Conservation (phyloP, 2,113 vertebrate species). For the Notechis scutatus region DNA sequence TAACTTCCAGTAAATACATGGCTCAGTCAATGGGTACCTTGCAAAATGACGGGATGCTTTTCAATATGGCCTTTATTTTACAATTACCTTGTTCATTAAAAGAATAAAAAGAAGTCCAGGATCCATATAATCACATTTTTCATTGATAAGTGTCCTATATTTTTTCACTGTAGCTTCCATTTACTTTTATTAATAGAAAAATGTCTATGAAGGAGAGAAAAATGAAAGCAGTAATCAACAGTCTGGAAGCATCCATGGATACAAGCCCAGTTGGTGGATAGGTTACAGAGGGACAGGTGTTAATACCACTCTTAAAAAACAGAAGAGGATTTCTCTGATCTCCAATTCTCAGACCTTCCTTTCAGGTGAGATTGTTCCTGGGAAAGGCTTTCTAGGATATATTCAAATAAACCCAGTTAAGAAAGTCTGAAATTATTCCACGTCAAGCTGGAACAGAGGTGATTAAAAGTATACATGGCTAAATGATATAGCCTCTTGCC, state of each 20-base stretch:
- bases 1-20: not conserved
- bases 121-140: not conserved
- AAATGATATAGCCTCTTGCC: not conserved
- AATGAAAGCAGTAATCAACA: not conserved
- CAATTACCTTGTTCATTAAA: not conserved
- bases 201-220: not conserved
- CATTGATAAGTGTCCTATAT: not conserved
- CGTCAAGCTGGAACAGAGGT: not conserved
- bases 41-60: not conserved
- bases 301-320: not conserved
- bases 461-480: conserved; percentile 2
- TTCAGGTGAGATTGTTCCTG: not conserved
- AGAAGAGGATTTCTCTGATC: not conserved
- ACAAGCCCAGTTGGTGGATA: not conserved
- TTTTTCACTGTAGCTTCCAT: not conserved
- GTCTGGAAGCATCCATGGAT: not conserved
- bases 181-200: not conserved
- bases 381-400: not conserved
- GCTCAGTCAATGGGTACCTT: conserved; percentile 13
- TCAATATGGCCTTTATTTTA: not conserved
- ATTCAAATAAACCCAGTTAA: not conserved
- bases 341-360: not conserved
- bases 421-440: not conserved
- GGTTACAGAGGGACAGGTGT: conserved; percentile 11
- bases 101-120: not conserved